Evolutionary conservation across 2,888 invertebrate genomes (phyloP).

Genomic region (Pollenia angustigena): DNA sequence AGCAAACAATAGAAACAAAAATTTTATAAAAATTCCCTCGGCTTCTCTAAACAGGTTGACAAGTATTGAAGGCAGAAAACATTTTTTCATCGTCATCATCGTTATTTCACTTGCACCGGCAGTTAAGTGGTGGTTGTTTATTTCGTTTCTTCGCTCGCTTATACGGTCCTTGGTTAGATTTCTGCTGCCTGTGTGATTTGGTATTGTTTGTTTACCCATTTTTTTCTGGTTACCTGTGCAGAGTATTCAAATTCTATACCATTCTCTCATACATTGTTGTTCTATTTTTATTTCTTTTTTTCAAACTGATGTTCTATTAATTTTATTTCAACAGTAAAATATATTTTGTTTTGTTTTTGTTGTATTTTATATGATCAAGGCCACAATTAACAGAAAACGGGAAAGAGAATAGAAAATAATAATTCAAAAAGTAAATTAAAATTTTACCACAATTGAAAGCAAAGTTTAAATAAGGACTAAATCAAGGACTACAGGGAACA

Average conservation of each 20-base stretch:
- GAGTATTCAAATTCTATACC: neutral
- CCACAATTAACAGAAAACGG: neutral
- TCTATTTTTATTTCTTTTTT: neutral
- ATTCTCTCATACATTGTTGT: neutral
- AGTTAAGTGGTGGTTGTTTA: neutral
- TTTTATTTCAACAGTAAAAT: constrained; percentile 16
- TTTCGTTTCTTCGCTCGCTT: neutral
- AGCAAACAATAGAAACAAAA: constrained; percentile 20
- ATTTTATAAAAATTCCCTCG: neutral
- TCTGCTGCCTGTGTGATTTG: neutral
- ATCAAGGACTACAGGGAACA: neutral
- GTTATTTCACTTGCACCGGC: neutral
- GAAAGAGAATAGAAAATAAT: neutral
- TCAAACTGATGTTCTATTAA: neutral
- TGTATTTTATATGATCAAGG: constrained; percentile 9
- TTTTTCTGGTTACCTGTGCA: constrained; percentile 4
- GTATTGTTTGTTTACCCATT: neutral
- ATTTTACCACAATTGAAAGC: neutral
- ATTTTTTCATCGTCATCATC: neutral
- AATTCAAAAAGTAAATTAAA: constrained; percentile 24
- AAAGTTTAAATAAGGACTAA: neutral
- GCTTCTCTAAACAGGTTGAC: neutral
- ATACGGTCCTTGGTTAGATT: neutral
- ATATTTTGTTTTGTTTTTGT: neutral
- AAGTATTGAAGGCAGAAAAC: constrained; percentile 12